Percentiles rank a stretch among this genome's conserved stretches.
Conservation (phyloP, 1,140 invertebrate species). For the Akabosia matsudoensis region DNA sequence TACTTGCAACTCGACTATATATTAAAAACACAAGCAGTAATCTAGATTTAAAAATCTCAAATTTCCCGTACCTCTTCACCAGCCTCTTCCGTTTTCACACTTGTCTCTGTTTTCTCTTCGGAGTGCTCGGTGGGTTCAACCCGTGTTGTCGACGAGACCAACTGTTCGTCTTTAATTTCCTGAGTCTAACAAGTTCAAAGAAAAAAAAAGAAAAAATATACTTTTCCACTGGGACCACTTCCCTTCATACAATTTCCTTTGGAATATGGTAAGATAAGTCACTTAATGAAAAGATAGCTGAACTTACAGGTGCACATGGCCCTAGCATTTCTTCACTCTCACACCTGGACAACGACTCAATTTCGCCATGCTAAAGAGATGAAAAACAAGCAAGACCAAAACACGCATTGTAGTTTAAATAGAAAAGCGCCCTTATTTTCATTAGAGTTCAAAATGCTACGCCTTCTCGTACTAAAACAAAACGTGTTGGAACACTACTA, state of each 20-base stretch:
- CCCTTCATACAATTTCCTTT: too few relatives aligned
- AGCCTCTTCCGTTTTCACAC: not conserved
- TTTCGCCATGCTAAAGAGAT: conserved; percentile 29
- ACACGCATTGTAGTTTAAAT: too few relatives aligned
- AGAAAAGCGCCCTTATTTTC: too few relatives aligned
- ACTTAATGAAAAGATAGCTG: not conserved
- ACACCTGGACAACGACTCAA: conserved; percentile 36
- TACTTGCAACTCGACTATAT: not conserved
- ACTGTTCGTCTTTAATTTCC: not conserved
- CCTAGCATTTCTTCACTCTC: conserved; percentile 42
- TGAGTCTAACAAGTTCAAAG: not conserved
- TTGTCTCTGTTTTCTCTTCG: not conserved
- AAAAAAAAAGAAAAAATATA: not conserved
- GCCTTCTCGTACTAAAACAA: not conserved
- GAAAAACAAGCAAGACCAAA: not conserved
- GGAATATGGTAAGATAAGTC: too few relatives aligned
- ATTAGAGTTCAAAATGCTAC: too few relatives aligned
- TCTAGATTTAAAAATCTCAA: not conserved
- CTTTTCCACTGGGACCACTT: too few relatives aligned
- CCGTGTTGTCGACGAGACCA: not conserved
- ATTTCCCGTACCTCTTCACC: conserved; percentile 5
- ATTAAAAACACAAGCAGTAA: not conserved
- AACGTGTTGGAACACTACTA: not conserved
- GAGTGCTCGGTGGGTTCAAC: not conserved
- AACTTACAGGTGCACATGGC: not conserved